These are phyloP conservation scores for Poecilia wingei DNA, from an alignment of 2,797 vertebrate genomes.

Conservation along the genomic window DNA sequence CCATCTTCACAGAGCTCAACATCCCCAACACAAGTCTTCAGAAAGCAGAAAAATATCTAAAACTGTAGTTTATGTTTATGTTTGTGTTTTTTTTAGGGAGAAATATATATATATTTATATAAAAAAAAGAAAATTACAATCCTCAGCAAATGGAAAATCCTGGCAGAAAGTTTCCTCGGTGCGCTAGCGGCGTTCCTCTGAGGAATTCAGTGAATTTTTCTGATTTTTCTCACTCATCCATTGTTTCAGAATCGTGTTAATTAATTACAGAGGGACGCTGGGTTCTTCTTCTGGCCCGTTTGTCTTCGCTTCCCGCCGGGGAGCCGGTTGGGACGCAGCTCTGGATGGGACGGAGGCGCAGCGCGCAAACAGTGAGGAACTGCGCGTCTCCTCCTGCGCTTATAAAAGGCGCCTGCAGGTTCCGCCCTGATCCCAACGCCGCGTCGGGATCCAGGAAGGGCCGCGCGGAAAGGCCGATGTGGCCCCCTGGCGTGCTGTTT, in stretches of 20 bases:
- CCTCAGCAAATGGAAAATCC: slow-evolving; percentile 43
- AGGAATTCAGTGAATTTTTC: slow-evolving; percentile 53
- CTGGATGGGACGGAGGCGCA: slow-evolving; percentile 26
- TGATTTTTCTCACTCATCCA: slow-evolving; percentile 68
- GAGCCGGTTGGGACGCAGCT: slow-evolving; percentile 35
- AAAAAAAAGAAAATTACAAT: slow-evolving; percentile 36
- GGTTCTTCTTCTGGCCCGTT: slow-evolving; percentile 31
- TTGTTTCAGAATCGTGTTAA: slow-evolving; percentile 50
- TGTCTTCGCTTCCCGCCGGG: background rate
- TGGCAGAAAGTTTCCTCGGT: slow-evolving; percentile 4
- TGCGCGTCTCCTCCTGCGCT: slow-evolving; percentile 53
- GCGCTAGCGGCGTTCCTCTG: slow-evolving; percentile 19
- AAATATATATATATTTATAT: background rate
- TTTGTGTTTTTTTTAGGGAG: background rate
- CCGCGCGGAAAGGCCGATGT: slow-evolving; percentile 73
- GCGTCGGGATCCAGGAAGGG: slow-evolving; percentile 72
- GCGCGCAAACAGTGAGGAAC: slow-evolving; percentile 55
- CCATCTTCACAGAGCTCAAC: slow-evolving; percentile 90
- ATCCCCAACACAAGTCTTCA: slow-evolving; percentile 77
- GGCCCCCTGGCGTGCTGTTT: slow-evolving; percentile 86
- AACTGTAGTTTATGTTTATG: background rate
- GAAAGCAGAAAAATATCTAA: slow-evolving; percentile 40
- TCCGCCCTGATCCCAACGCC: slow-evolving; percentile 69
- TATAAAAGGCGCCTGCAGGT: slow-evolving; percentile 76
- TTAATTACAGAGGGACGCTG: slow-evolving; percentile 29